Conservation (phyloP, 2,888 invertebrate species). For the Parthenolecanium corni region DNA sequence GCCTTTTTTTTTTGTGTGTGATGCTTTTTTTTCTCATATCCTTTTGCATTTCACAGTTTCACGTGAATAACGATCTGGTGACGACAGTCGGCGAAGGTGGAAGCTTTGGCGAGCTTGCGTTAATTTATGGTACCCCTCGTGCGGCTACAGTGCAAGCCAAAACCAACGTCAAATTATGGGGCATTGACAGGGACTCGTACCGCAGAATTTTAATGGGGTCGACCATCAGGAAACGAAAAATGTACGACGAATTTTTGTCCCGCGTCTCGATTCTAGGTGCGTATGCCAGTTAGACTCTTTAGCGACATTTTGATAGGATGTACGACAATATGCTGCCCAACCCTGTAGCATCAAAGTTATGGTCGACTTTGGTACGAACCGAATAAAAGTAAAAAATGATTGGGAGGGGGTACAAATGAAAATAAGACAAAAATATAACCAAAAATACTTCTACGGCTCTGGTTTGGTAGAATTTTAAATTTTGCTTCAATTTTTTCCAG, state of each 20-base stretch:
- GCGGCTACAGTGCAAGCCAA: constrained; percentile 98
- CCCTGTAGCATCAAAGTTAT: no score
- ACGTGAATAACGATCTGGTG: constrained; percentile 78
- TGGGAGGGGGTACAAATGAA: no score
- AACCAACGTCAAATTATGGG: constrained; percentile 93
- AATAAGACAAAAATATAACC: no score
- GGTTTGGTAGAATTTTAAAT: no score
- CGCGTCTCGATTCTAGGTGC: constrained; percentile 90
- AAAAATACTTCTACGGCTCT: no score
- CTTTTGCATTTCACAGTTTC: constrained; percentile 48
- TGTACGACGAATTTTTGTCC: constrained; percentile 98
- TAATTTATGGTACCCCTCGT: constrained; percentile 96
- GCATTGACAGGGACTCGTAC: constrained; percentile 95
- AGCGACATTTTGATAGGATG: no score
- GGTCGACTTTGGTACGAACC: no score
- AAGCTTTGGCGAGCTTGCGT: constrained; percentile 94
- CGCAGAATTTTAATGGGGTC: constrained; percentile 88
- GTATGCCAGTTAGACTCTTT: no score
- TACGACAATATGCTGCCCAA: no score
- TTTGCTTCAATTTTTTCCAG: no score
- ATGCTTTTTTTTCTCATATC: neutral
- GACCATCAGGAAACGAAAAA: constrained; percentile 94
- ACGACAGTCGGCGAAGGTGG: constrained; percentile 94
- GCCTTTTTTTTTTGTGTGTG: no score
- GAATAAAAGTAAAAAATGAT: no score